Percentiles rank a stretch among this genome's conserved stretches.
phyloP scores from a whole-genome alignment of 2,797 vertebrate species.

The Pyrrhura leucotis region DNA sequence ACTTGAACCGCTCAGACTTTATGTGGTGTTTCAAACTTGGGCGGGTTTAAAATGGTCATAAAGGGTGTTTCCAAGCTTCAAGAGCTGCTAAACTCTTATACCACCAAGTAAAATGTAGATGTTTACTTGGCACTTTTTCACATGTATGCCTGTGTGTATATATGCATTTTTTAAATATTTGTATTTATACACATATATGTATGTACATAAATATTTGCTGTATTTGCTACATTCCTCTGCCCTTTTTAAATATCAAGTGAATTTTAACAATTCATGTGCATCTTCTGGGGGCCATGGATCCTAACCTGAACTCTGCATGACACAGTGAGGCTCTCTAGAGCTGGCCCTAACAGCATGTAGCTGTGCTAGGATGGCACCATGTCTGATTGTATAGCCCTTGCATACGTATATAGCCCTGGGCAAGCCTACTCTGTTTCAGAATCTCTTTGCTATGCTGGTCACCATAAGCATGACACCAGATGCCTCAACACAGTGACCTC shows the following conservation, averaged over 20 bases:
- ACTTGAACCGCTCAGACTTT: background rate
- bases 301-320: rapidly evolving
- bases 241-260: background rate
- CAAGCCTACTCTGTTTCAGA: background rate
- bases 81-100: background rate
- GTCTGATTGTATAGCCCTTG: background rate
- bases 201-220: background rate
- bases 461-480: background rate
- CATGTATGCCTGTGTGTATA: rapidly evolving
- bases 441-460: rapidly evolving
- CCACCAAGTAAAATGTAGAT: background rate
- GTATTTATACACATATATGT: background rate
- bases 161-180: background rate
- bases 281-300: background rate
- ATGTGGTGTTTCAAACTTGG: background rate
- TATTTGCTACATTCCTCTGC: background rate
- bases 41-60: background rate
- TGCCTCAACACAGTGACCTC: background rate
- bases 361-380: background rate
- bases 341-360: rapidly evolving
- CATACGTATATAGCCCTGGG: background rate
- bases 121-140: background rate
- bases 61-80: background rate
- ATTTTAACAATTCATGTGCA: background rate
- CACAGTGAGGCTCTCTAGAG: background rate